A percentile compares a stretch with the other conserved stretches of the same genome.
Conservation (phyloP, 2,797 vertebrate genomes). For the Bryconaethiops microstoma region DNA sequence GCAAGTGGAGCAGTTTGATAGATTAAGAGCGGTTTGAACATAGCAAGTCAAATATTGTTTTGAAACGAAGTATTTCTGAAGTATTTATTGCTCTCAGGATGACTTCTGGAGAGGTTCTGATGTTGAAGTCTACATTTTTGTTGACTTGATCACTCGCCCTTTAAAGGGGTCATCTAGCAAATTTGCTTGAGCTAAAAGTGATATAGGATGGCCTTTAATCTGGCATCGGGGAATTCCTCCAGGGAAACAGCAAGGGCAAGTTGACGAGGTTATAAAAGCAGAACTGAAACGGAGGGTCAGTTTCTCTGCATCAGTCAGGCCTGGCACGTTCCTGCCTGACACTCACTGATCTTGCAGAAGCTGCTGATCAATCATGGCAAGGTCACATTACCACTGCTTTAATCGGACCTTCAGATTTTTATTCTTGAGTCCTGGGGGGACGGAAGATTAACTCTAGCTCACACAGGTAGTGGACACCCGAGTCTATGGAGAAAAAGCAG, state of each 20-base stretch:
- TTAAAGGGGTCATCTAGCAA: background rate
- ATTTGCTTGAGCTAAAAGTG: background rate
- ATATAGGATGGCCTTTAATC: background rate
- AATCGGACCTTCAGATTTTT: constrained; percentile 3
- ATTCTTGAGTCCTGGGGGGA: background rate
- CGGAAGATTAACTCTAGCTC: background rate
- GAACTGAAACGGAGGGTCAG: background rate
- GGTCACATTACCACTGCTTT: constrained; percentile 32
- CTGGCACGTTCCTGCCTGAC: constrained; percentile 18
- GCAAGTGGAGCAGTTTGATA: too few species aligned
- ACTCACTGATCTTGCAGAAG: constrained; percentile 20
- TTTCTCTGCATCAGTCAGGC: constrained; percentile 41
- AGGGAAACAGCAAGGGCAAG: background rate
- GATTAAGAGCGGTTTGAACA: too few species aligned
- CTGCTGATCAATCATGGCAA: constrained; percentile 18
- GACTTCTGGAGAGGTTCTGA: background rate
- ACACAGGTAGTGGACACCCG: background rate
- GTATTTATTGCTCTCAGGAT: too few species aligned
- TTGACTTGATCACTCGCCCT: background rate
- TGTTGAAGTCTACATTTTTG: background rate
- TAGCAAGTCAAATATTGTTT: too few species aligned
- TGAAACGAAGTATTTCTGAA: too few species aligned
- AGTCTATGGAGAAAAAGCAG: background rate
- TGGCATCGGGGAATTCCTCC: background rate
- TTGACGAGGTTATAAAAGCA: background rate